phyloP scores from a whole-genome alignment of 2,797 vertebrate species.

The Arrhamphus sclerolepis region DNA sequence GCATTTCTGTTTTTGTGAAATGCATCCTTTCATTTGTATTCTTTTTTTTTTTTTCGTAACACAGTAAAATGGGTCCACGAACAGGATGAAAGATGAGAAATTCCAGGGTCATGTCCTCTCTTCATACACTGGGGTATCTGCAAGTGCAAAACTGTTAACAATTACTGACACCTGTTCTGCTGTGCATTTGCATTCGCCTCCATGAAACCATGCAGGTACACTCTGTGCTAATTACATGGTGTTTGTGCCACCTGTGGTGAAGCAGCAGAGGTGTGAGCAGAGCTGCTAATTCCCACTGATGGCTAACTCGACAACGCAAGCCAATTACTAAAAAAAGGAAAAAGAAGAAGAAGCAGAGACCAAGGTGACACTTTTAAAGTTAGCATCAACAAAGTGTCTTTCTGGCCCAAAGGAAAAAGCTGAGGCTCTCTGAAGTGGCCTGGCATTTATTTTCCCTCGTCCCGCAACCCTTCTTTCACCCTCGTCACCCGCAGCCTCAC shows the following conservation, averaged over 20 bases:
- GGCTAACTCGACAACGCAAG: conserved; percentile 27
- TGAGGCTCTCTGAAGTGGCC: conserved; percentile 8
- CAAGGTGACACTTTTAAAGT: conserved; percentile 22
- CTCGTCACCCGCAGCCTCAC: not conserved
- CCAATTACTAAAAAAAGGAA: not conserved
- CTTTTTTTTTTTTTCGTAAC: no score
- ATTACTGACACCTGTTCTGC: conserved; percentile 26
- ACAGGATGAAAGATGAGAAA: not conserved
- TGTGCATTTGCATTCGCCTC: conserved; percentile 21
- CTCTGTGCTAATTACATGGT: conserved; percentile 35
- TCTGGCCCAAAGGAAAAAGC: not conserved
- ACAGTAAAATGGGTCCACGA: not conserved
- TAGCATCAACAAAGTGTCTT: not conserved
- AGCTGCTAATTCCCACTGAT: conserved; percentile 24
- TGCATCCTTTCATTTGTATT: no score
- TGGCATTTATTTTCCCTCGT: conserved; percentile 44
- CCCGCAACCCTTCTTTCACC: not conserved
- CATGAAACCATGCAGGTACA: conserved; percentile 5
- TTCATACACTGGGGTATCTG: not conserved
- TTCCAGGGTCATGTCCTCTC: not conserved
- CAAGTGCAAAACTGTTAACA: conserved; percentile 6
- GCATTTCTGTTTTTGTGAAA: no score
- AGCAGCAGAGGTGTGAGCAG: conserved; percentile 24
- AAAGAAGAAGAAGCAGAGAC: not conserved
- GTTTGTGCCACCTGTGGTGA: conserved; percentile 44